phyloP scores from a whole-genome alignment of 2,113 vertebrate genomes.

The Corvus moneduloides region DNA sequence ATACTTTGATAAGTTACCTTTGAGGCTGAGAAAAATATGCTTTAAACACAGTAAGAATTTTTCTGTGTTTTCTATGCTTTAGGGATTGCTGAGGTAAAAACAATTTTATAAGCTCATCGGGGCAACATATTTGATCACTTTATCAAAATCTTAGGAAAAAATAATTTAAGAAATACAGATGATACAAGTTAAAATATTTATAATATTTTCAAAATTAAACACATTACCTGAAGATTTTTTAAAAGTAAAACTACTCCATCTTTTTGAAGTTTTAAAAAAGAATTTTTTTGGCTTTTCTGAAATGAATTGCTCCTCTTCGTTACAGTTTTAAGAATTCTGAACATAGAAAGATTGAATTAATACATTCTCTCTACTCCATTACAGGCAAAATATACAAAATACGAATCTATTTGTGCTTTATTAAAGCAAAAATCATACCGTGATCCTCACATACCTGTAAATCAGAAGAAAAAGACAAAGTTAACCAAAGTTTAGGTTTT shows the following conservation, averaged over 20 bases:
- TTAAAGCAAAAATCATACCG: not conserved
- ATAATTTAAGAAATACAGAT: not conserved
- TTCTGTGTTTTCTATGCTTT: not conserved
- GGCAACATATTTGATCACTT: not conserved
- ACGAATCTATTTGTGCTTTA: not conserved
- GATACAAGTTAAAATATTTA: not conserved
- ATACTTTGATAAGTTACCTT: not conserved
- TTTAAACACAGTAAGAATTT: rapidly evolving
- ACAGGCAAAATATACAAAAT: not conserved
- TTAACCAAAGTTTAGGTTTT: not conserved
- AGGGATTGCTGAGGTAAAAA: not conserved
- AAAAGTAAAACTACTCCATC: not conserved
- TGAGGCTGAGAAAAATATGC: not conserved
- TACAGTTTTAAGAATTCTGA: not conserved
- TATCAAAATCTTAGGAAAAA: not conserved
- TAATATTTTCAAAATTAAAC: not conserved
- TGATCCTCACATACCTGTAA: not conserved
- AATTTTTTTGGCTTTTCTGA: not conserved
- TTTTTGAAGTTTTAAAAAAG: not conserved
- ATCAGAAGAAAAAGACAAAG: not conserved
- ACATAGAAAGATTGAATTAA: not conserved
- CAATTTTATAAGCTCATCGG: not conserved
- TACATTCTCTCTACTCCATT: not conserved
- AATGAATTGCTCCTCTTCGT: not conserved
- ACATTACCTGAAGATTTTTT: not conserved